Base-by-base conservation (phyloP, 2,797 vertebrate species). In the Philypnodon macrostomus region DNA sequence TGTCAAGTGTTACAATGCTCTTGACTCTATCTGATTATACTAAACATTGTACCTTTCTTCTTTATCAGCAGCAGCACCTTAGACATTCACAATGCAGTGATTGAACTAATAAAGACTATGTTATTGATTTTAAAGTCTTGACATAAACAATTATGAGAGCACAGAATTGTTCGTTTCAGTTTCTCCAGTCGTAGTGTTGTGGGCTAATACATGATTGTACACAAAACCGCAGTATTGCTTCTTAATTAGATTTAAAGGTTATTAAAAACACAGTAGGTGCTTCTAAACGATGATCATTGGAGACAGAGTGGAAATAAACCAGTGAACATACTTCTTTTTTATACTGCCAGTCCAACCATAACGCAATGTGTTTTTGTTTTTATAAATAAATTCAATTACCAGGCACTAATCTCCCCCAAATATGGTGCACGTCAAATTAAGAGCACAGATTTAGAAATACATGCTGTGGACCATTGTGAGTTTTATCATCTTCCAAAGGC, bases 211-310 rank as follows among this genome's bases (percentile, higher is more conserved):
- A 67, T 81, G 62, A 78, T 80, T 74, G 69, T 73, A 56, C 70
- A 72, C 80, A 77, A 83, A 86, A 79, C 84, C 75, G 63, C 80
- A 81, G 80, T 77, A 79, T 84, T 69, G 73, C 78, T 77, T 81
- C 79, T 88, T 87, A 87, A 88, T 87, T 88, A 88, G 83, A 85
- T 88, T 84, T 83, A 83, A 79, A 83, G 77, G 85, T 80, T 84
- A 88, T 87, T 87, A 88, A 88, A 88, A 85, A 81, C 84, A 85
- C 85, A 88, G 86, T 86, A 84, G 85, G 86, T 80, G 83, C 79
- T 78, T 77, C 73, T 87, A 85, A 88, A 87, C 79, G 77, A 85
- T 83, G 76, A 85, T 84, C 81, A 82, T 72, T 73, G 80, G 84
- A 84, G 82, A 83, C 77, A 51, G 68, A 46, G 73, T 67, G 44